Evolutionary conservation across 2,797 vertebrate species (phyloP).

Genomic region (Lagocephalus sceleratus): DNA sequence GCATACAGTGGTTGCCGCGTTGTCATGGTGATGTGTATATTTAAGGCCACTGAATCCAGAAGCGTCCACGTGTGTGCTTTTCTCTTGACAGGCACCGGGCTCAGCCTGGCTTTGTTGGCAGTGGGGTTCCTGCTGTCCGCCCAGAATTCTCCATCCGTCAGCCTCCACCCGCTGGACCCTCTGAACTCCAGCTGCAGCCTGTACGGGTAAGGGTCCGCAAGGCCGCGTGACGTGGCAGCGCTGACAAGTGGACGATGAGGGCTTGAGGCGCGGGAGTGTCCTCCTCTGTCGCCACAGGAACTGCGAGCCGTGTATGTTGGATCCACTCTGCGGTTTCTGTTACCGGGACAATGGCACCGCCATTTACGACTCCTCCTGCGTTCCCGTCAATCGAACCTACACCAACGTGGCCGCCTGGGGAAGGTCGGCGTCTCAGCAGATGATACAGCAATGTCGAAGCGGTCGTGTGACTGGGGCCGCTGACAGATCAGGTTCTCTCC

Average conservation of each 20-base stretch:
- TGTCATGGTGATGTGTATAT: too few species aligned
- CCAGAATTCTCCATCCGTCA: constrained; percentile 84
- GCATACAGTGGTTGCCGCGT: too few species aligned
- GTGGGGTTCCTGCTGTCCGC: constrained; percentile 91
- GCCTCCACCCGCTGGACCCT: constrained; percentile 75
- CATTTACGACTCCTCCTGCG: constrained; percentile 83
- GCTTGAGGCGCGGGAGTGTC: too few species aligned
- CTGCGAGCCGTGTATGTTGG: constrained; percentile 91
- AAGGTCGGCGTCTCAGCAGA: constrained; percentile 71
- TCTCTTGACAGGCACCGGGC: constrained; percentile 79
- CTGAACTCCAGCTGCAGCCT: constrained; percentile 83
- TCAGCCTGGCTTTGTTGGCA: constrained; percentile 86
- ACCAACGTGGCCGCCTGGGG: constrained; percentile 85
- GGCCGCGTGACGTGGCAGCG: too few species aligned
- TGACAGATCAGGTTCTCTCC: background rate
- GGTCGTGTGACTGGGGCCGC: background rate
- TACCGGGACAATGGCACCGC: constrained; percentile 81
- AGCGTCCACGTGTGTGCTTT: background rate
- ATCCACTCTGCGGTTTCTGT: constrained; percentile 93
- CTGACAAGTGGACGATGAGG: too few species aligned
- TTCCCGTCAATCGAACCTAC: constrained; percentile 75
- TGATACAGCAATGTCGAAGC: background rate
- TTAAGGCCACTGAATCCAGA: too few species aligned
- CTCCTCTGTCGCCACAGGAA: constrained; percentile 66
- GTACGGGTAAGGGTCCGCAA: constrained; percentile 56